Conservation (phyloP, 2,888 invertebrate species). For the Melieria picta region DNA sequence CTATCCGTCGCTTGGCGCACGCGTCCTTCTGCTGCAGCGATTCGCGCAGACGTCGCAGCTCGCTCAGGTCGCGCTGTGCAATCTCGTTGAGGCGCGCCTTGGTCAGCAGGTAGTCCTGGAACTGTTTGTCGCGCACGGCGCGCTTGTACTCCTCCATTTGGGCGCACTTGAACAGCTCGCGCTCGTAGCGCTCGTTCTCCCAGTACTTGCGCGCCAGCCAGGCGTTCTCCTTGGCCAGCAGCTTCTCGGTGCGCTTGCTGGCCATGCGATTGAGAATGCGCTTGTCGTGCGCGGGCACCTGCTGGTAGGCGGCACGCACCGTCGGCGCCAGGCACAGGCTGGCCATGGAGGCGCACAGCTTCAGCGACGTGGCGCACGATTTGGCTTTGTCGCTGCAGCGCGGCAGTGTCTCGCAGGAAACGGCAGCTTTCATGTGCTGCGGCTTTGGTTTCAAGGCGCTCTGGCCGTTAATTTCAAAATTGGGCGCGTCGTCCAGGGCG, state of each 20-base stretch:
- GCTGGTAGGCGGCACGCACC: slow-evolving; percentile 57
- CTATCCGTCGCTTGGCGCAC: slow-evolving; percentile 57
- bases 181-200: slow-evolving; percentile 64
- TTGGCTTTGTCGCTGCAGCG: neutral
- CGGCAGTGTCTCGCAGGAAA: slow-evolving; percentile 8
- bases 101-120: slow-evolving; percentile 60
- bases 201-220: slow-evolving; percentile 65
- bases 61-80: slow-evolving; percentile 58
- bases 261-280: slow-evolving; percentile 66
- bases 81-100: slow-evolving; percentile 61
- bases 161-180: slow-evolving; percentile 61
- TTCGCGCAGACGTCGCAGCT: slow-evolving; percentile 56
- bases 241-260: slow-evolving; percentile 59
- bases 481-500: slow-evolving; percentile 41
- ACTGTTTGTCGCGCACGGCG: slow-evolving; percentile 61
- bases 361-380: slow-evolving; percentile 27
- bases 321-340: slow-evolving; percentile 61
- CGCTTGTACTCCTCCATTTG: slow-evolving; percentile 62
- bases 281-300: slow-evolving; percentile 62
- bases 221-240: slow-evolving; percentile 59
- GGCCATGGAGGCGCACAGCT: slow-evolving; percentile 61
- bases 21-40: slow-evolving; percentile 59
- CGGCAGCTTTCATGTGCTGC: slow-evolving; percentile 19
- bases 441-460: slow-evolving; percentile 14
- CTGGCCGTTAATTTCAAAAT: slow-evolving; percentile 47